Evolutionary conservation across 2,888 invertebrate genomes (phyloP).

Genomic region (Odontothrips loti): DNA sequence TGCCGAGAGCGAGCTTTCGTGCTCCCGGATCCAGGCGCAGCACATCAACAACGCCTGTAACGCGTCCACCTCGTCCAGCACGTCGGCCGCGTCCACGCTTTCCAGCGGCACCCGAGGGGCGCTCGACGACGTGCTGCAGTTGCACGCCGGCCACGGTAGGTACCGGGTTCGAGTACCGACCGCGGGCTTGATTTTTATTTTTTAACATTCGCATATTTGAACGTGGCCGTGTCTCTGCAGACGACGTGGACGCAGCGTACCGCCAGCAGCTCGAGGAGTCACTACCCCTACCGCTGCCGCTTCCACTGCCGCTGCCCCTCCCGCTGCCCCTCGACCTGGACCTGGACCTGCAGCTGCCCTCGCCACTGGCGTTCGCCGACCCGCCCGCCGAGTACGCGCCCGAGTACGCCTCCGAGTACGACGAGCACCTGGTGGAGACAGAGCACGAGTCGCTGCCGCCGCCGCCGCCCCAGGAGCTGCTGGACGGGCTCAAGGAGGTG

Average conservation of each 20-base stretch:
- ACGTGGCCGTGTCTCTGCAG: neutral
- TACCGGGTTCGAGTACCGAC: too few relatives aligned
- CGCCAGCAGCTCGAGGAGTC: conserved; percentile 13
- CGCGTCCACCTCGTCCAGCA: conserved; percentile 8
- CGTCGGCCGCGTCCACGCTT: neutral
- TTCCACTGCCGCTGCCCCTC: neutral
- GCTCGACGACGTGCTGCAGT: neutral
- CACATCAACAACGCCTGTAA: conserved; percentile 19
- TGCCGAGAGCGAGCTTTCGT: conserved; percentile 17
- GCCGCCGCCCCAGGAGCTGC: conserved; percentile 42
- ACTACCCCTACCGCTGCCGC: conserved; percentile 8
- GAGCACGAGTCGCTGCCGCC: conserved; percentile 42
- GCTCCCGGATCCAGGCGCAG: conserved; percentile 1
- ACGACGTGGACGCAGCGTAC: conserved; percentile 17
- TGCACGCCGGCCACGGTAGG: neutral
- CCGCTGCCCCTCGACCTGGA: conserved; percentile 8
- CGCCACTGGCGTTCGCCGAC: conserved; percentile 33
- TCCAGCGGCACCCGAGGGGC: neutral
- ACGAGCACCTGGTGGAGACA: conserved; percentile 33
- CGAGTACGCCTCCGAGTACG: conserved; percentile 4
- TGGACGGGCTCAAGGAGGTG: conserved; percentile 51
- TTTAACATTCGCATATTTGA: too few relatives aligned
- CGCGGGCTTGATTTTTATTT: too few relatives aligned
- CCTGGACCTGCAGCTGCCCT: conserved; percentile 18
- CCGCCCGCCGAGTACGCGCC: neutral